Evolutionary conservation across 2,113 vertebrate genomes (phyloP).

Genomic region (Phycodurus eques): DNA sequence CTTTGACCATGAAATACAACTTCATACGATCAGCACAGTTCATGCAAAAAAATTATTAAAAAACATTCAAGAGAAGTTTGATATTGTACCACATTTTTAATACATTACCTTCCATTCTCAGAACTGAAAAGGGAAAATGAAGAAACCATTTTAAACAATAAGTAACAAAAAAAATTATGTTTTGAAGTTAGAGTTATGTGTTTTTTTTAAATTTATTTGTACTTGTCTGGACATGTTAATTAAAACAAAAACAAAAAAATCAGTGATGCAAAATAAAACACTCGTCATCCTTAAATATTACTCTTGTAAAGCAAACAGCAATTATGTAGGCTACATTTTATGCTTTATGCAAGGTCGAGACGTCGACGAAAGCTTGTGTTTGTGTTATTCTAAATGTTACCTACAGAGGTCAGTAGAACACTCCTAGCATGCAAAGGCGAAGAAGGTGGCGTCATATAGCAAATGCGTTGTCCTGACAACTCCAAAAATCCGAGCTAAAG

Average conservation of each 20-base stretch:
- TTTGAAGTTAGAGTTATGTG: too few species aligned
- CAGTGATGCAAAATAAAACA: background rate
- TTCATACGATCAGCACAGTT: conserved; percentile 5
- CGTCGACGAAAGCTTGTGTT: background rate
- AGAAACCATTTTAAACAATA: background rate
- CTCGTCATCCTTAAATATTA: background rate
- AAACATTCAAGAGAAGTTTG: background rate
- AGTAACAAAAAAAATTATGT: too few species aligned
- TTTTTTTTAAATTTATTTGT: background rate
- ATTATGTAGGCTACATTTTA: too few species aligned
- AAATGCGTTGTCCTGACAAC: conserved; percentile 59
- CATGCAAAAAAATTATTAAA: background rate
- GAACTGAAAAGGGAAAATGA: background rate
- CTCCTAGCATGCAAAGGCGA: background rate
- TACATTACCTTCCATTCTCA: background rate
- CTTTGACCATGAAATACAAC: conserved; percentile 25
- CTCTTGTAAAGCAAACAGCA: background rate
- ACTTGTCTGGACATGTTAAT: background rate
- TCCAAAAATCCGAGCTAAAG: conserved; percentile 37
- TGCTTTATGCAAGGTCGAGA: background rate
- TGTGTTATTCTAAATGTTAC: background rate
- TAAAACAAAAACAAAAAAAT: background rate
- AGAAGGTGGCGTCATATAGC: conserved; percentile 40
- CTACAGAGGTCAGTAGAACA: conserved; percentile 31
- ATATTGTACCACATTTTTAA: background rate